Percentiles rank a stretch among this genome's conserved stretches.
These are phyloP conservation scores for Hypsibius dujardini DNA, from an alignment of 1,140 invertebrate genomes.

Conservation along the genomic window DNA sequence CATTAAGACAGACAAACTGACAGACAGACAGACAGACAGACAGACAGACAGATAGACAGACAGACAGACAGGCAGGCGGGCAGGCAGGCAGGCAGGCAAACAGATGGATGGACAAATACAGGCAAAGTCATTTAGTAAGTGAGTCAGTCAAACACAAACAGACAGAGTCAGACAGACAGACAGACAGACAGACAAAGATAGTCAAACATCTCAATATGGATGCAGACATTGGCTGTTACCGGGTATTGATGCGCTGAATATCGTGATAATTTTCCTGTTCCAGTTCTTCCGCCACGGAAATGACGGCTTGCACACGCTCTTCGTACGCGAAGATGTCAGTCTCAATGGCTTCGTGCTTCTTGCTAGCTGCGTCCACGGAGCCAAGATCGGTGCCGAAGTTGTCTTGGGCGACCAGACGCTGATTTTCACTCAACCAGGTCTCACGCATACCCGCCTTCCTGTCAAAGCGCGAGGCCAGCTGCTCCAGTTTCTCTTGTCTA, in stretches of 20 bases:
- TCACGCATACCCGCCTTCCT: conserved; percentile 97
- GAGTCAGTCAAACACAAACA: too few species aligned
- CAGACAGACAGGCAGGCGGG: too few species aligned
- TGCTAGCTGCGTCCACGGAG: conserved; percentile 92
- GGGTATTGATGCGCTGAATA: conserved; percentile 79
- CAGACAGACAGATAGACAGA: too few species aligned
- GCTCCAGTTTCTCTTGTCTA: conserved; percentile 94
- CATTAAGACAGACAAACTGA: too few species aligned
- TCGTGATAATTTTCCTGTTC: conserved; percentile 96
- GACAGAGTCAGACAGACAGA: too few species aligned
- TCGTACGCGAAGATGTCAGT: conserved; percentile 99
- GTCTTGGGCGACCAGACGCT: conserved; percentile 81
- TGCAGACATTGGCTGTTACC: conserved; percentile 25
- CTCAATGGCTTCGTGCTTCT: conserved; percentile 99
- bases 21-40: not conserved
- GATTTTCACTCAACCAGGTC: conserved; percentile 97
- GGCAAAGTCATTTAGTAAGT: too few species aligned
- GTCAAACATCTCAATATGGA: too few species aligned
- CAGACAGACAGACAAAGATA: too few species aligned
- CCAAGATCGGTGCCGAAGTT: conserved; percentile 96
- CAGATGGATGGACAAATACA: too few species aligned
- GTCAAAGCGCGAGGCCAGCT: conserved; percentile 93
- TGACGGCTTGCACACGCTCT: conserved; percentile 93
- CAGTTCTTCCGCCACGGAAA: conserved; percentile 85
- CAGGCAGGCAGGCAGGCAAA: too few species aligned